Conservation (phyloP, 2,797 vertebrate genomes). For the Somateria mollissima region DNA sequence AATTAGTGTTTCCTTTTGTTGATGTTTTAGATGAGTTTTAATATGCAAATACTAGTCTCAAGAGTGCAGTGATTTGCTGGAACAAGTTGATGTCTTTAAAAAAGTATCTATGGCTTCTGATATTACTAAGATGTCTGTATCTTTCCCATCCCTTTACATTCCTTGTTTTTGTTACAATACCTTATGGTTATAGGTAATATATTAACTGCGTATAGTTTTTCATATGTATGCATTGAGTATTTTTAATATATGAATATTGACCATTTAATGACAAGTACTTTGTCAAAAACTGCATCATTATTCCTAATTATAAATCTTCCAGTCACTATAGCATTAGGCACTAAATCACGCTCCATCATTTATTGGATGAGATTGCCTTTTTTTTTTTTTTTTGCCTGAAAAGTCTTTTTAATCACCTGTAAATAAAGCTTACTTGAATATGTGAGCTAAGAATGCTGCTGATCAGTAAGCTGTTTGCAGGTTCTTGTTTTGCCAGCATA, state of each 20-base stretch:
- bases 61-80: slow-evolving; percentile 53
- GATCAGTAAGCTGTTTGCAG: not conserved
- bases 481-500: not conserved
- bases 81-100: slow-evolving; percentile 23
- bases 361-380: slow-evolving; percentile 10
- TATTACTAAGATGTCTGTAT: slow-evolving; percentile 36
- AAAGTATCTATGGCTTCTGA: slow-evolving; percentile 1
- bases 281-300: not conserved
- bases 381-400: slow-evolving; percentile 23
- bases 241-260: slow-evolving; percentile 38
- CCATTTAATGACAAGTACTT: slow-evolving; percentile 24
- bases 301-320: not conserved
- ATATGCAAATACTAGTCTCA: slow-evolving; percentile 46
- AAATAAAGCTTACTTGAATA: slow-evolving; percentile 64
- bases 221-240: not conserved
- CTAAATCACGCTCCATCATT: not conserved
- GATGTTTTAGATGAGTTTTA: slow-evolving; percentile 56
- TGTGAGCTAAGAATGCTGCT: not conserved
- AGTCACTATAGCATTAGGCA: not conserved
- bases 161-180: slow-evolving; percentile 31
- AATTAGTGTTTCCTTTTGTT: slow-evolving; percentile 50
- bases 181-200: slow-evolving; percentile 30
- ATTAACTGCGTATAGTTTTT: slow-evolving; percentile 22
- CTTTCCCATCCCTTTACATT: not conserved
- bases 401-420: slow-evolving; percentile 47